Evolutionary conservation across 2,888 invertebrate genomes (phyloP).

Genomic region (Cremastinae sp.): DNA sequence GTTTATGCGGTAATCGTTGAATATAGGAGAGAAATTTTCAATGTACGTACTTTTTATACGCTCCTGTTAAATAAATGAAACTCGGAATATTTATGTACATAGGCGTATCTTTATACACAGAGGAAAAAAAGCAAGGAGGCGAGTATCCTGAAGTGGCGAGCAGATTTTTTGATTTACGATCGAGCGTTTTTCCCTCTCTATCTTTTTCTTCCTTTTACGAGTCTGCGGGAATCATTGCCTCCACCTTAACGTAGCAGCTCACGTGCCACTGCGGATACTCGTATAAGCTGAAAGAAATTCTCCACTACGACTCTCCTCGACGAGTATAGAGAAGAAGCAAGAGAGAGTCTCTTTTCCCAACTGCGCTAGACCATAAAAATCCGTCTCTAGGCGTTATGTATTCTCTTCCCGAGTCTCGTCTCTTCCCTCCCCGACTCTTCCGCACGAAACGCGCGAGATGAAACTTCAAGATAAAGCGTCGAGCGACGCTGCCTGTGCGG

Average conservation of each 20-base stretch:
- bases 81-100: constrained; percentile 5
- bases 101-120: neutral
- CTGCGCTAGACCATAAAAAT: constrained; percentile 38
- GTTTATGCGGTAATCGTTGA: constrained; percentile 36
- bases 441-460: neutral
- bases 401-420: neutral
- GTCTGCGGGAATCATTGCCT: constrained; percentile 29
- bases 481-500: neutral
- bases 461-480: constrained; percentile 8
- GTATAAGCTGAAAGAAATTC: constrained; percentile 16
- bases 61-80: constrained; percentile 13
- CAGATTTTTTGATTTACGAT: constrained; percentile 52
- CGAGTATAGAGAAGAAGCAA: constrained; percentile 21
- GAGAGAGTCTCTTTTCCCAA: constrained; percentile 6
- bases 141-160: constrained; percentile 21
- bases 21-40: constrained; percentile 40
- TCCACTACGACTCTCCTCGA: constrained; percentile 1
- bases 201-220: too few relatives aligned
- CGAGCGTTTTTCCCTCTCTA: constrained; percentile 27
- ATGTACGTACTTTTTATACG: constrained; percentile 23
- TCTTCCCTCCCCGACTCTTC: neutral
- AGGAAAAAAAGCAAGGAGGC: too few relatives aligned
- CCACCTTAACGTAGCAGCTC: constrained; percentile 20
- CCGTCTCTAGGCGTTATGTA: constrained; percentile 30
- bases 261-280: constrained; percentile 12